A percentile compares a stretch with the other conserved stretches of the same genome.
phyloP scores from a whole-genome alignment of 2,113 vertebrate species.

The Poeciliopsis retropinna region DNA sequence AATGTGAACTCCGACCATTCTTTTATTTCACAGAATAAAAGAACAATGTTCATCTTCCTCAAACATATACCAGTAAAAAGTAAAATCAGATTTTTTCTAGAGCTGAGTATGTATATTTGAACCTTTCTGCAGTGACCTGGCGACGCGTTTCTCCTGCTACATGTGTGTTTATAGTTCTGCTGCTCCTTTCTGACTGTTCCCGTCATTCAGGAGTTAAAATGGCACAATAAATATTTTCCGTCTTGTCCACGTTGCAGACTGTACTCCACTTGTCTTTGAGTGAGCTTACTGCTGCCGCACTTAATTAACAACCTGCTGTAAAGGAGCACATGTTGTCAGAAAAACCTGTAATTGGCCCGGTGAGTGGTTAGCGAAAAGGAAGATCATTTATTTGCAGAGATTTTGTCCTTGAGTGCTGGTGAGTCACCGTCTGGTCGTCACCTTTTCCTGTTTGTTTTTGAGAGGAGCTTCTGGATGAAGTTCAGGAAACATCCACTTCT shows the following conservation, averaged over 20 bases:
- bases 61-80: too few species aligned
- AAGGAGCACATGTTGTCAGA: constrained; percentile 3
- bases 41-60: too few species aligned
- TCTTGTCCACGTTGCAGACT: neutral
- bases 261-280: neutral
- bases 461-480: neutral
- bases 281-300: neutral
- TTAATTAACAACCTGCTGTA: constrained; percentile 19
- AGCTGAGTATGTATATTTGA: too few species aligned
- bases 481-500: neutral
- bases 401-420: constrained; percentile 10
- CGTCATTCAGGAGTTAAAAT: neutral
- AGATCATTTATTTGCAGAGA: neutral
- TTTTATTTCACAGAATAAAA: too few species aligned
- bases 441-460: neutral
- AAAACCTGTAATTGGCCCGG: constrained; percentile 12
- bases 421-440: neutral
- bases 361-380: constrained; percentile 5
- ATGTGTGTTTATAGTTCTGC: neutral
- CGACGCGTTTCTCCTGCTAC: too few species aligned
- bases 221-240: neutral
- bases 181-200: neutral
- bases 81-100: too few species aligned
- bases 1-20: too few species aligned
- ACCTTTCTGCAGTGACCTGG: too few species aligned